Evolutionary conservation across 2,113 vertebrate species (phyloP).

Genomic region (Dicrurus megarhynchus): DNA sequence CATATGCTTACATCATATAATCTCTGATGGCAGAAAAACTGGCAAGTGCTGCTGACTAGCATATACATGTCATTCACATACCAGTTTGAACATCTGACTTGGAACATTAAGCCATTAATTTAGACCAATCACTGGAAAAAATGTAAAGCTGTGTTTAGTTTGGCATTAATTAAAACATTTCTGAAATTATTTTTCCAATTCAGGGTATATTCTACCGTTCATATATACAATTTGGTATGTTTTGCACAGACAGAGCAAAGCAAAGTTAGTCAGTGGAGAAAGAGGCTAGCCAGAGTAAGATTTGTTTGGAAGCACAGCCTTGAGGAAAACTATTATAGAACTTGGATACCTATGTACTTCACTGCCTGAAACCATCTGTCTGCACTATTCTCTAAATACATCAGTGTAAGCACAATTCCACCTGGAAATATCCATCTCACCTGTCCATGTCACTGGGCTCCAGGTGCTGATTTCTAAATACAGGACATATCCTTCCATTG

Average conservation of each 20-base stretch:
- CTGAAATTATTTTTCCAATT: neutral
- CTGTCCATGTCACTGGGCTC: neutral
- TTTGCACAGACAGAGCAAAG: neutral
- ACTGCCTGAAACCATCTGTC: neutral
- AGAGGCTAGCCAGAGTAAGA: neutral
- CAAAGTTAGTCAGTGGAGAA: neutral
- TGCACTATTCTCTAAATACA: neutral
- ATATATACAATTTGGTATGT: neutral
- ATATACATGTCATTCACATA: neutral
- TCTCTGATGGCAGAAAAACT: neutral
- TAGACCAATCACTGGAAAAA: slow-evolving; percentile 37
- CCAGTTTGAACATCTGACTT: slow-evolving; percentile 45
- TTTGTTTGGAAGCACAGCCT: neutral
- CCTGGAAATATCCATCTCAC: neutral
- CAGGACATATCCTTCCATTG: neutral
- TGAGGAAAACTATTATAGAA: neutral
- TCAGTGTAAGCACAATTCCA: neutral
- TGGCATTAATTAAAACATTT: slow-evolving; percentile 14
- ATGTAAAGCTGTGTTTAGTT: slow-evolving; percentile 36
- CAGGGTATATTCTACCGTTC: neutral
- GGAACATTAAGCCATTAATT: slow-evolving; percentile 48
- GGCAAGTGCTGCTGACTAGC: slow-evolving; percentile 37
- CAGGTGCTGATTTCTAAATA: neutral
- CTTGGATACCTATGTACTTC: neutral
- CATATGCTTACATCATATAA: accelerated